Evolutionary conservation across 2,888 invertebrate species (phyloP).

Genomic region (Watsonalla cultraria): DNA sequence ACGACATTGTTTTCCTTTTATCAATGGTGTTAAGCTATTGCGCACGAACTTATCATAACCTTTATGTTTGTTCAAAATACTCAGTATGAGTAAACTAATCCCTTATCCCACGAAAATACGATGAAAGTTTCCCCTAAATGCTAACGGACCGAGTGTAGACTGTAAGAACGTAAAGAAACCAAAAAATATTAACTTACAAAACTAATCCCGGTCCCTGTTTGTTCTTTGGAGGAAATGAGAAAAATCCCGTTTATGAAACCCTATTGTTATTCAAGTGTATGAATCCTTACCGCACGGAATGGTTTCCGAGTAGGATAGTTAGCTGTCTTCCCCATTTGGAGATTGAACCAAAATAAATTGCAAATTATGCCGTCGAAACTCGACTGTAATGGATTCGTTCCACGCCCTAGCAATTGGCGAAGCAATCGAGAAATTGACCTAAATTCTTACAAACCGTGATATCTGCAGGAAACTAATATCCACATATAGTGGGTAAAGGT

Average conservation of each 20-base stretch:
- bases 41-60: constrained; percentile 8
- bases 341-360: no score
- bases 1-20: constrained; percentile 37
- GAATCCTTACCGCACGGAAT: not conserved
- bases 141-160: no score
- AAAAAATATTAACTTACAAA: constrained; percentile 5
- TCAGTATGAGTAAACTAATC: not conserved
- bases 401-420: not conserved
- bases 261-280: not conserved
- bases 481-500: no score
- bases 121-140: no score
- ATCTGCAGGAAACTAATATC: no score
- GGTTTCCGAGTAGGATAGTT: not conserved
- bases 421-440: not conserved
- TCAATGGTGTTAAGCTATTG: constrained; percentile 23
- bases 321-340: no score
- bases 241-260: not conserved
- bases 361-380: no score
- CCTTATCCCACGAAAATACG: no score
- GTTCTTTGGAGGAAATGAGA: constrained; percentile 1
- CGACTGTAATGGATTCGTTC: not conserved
- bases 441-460: not conserved
- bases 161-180: no score
- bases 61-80: not conserved
- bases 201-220: constrained; percentile 5